Evolutionary conservation across 1,140 invertebrate species (phyloP).

Genomic region (Pomacea maculata): DNA sequence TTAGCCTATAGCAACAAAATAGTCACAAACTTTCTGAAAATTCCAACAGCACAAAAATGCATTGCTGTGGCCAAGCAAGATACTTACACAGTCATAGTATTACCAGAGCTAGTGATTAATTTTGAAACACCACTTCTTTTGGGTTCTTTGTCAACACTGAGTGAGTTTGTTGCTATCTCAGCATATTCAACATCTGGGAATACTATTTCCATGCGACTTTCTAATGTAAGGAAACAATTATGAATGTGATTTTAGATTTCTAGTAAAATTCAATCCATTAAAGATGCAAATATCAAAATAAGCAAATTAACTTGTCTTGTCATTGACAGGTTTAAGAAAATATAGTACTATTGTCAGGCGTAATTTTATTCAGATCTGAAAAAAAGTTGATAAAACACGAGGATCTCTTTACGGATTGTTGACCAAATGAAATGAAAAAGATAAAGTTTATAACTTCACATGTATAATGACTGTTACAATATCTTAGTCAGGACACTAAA

Average conservation of each 20-base stretch:
- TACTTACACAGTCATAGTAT: constrained; percentile 73
- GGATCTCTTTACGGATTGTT: background rate
- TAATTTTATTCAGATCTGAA: background rate
- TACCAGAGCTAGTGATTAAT: constrained; percentile 70
- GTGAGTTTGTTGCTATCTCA: constrained; percentile 77
- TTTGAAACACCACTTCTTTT: constrained; percentile 75
- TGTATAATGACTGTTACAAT: too few relatives aligned
- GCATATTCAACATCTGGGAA: constrained; percentile 75
- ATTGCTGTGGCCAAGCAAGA: background rate
- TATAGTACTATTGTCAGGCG: too few relatives aligned
- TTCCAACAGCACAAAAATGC: background rate
- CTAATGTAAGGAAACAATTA: background rate
- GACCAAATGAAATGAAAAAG: background rate
- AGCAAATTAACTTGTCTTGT: too few relatives aligned
- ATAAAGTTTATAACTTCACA: background rate
- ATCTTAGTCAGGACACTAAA: too few relatives aligned
- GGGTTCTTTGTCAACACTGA: constrained; percentile 81
- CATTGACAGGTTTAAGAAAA: too few relatives aligned
- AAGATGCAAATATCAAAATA: too few relatives aligned
- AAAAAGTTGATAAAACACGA: background rate
- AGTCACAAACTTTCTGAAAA: background rate
- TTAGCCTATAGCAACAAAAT: background rate
- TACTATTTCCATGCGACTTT: constrained; percentile 69
- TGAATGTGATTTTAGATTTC: background rate
- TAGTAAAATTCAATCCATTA: background rate